These are phyloP conservation scores for Vulpes vulpes DNA, from an alignment of 2,113 vertebrate species.

Conservation along the genomic window DNA sequence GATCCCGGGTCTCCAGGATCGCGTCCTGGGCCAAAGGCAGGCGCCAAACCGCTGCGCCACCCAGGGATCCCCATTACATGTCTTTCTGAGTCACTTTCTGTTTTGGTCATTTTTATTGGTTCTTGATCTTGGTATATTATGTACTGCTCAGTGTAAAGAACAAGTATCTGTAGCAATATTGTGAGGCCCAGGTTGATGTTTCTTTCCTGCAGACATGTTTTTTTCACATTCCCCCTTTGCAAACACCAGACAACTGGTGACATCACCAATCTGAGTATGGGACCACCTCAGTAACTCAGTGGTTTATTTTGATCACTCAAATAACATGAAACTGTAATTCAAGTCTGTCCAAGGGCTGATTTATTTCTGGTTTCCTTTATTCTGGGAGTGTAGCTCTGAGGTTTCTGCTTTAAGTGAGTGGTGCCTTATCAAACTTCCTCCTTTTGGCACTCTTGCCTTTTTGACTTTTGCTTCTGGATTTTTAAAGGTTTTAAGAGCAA, in stretches of 20 bases:
- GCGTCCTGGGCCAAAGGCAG: too few species aligned
- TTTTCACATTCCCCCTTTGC: background rate
- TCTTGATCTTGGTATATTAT: slow-evolving; percentile 12
- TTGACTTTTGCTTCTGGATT: slow-evolving; percentile 47
- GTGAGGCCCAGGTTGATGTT: background rate
- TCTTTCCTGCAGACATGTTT: background rate
- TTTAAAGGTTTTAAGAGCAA: slow-evolving; percentile 62
- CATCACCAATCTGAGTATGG: background rate
- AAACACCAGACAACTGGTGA: background rate
- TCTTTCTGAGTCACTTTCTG: slow-evolving; percentile 50
- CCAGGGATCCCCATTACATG: background rate
- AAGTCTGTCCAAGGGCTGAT: background rate
- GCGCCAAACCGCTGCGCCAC: too few species aligned
- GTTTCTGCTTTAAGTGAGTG: slow-evolving; percentile 36
- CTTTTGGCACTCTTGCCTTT: slow-evolving; percentile 69
- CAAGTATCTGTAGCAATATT: slow-evolving; percentile 27
- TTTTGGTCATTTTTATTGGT: slow-evolving; percentile 24
- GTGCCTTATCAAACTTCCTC: slow-evolving; percentile 4
- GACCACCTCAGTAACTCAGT: background rate
- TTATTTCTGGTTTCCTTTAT: slow-evolving; percentile 48
- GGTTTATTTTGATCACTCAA: background rate
- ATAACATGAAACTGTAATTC: slow-evolving; percentile 38
- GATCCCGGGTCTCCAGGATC: too few species aligned
- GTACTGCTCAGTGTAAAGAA: background rate
- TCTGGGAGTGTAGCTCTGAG: slow-evolving; percentile 4